phyloP scores from a whole-genome alignment of 2,797 vertebrate species.

The Melanotaenia boesemani region DNA sequence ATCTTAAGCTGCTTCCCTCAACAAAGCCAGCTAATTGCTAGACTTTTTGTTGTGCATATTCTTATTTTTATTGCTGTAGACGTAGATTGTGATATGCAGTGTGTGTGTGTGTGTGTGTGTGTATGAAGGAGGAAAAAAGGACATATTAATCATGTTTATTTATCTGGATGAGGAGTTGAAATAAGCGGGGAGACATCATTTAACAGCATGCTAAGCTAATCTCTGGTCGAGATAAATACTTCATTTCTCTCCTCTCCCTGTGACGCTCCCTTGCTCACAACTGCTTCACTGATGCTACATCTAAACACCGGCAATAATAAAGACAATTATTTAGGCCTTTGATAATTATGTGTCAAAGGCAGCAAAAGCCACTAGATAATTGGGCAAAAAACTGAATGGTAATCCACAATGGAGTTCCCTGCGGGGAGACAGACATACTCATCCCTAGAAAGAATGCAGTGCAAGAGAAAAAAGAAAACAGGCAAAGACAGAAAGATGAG shows the following conservation, averaged over 20 bases:
- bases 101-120: background rate
- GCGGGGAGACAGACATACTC: slow-evolving; percentile 75
- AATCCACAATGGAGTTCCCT: slow-evolving; percentile 85
- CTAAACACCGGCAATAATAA: slow-evolving; percentile 86
- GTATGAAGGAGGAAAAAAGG: slow-evolving; percentile 8
- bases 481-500: slow-evolving; percentile 75
- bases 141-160: slow-evolving; percentile 76
- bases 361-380: slow-evolving; percentile 87
- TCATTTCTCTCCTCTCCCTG: slow-evolving; percentile 77
- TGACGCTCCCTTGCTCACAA: slow-evolving; percentile 70
- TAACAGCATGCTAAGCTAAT: slow-evolving; percentile 81
- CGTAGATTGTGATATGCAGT: slow-evolving; percentile 50
- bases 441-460: slow-evolving; percentile 74
- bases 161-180: slow-evolving; percentile 74
- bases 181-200: slow-evolving; percentile 74
- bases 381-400: slow-evolving; percentile 85
- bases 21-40: slow-evolving; percentile 74
- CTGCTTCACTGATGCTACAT: slow-evolving; percentile 75
- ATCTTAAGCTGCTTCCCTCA: slow-evolving; percentile 65
- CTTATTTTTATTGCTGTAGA: slow-evolving; percentile 64
- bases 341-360: slow-evolving; percentile 89
- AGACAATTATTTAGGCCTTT: slow-evolving; percentile 88
- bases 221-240: slow-evolving; percentile 83
- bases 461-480: slow-evolving; percentile 64
- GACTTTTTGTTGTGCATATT: slow-evolving; percentile 65